Conservation (phyloP, 2,113 vertebrate species). For the Bos javanicus region DNA sequence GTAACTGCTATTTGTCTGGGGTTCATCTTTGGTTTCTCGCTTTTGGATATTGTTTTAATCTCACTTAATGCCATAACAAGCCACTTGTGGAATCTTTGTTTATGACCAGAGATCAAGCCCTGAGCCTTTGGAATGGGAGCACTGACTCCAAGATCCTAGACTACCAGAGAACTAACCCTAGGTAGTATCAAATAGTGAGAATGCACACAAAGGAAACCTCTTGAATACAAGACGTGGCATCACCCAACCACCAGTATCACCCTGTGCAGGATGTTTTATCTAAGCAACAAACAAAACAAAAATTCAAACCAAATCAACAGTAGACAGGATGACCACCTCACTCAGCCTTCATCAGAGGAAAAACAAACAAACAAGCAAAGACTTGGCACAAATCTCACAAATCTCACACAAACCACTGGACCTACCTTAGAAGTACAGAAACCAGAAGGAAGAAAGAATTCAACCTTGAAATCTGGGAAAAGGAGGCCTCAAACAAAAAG, state of each 20-base stretch:
- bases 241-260: background rate
- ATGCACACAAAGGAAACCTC: background rate
- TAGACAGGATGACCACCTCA: background rate
- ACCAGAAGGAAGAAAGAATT: background rate
- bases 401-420: background rate
- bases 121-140: background rate
- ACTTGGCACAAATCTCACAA: background rate
- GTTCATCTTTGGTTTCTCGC: background rate
- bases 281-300: background rate
- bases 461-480: background rate
- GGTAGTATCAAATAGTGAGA: background rate
- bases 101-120: background rate
- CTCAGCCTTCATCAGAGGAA: background rate
- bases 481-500: background rate
- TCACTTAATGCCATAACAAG: background rate
- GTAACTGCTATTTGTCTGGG: background rate
- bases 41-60: background rate
- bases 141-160: background rate
- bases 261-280: fast-evolving
- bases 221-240: background rate
- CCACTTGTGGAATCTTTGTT: background rate
- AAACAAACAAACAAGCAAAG: background rate
- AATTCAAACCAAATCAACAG: background rate
- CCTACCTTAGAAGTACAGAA: background rate
- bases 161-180: background rate